These are phyloP conservation scores for Mus spicilegus DNA, from an alignment of 2,113 vertebrate species.

Conservation along the genomic window DNA sequence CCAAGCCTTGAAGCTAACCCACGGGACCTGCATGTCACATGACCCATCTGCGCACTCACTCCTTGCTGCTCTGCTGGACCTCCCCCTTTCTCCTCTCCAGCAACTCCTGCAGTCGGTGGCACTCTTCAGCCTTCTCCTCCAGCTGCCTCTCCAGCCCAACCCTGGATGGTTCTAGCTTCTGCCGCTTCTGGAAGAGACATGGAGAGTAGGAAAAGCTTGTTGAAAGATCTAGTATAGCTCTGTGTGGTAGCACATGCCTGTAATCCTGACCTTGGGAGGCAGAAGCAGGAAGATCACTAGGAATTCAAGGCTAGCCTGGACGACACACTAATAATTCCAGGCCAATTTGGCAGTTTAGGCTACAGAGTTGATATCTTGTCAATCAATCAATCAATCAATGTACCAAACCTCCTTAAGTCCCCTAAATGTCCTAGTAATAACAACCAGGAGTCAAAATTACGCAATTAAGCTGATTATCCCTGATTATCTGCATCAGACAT, in stretches of 20 bases:
- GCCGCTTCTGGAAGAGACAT: slow-evolving; percentile 80
- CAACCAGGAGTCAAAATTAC: background rate
- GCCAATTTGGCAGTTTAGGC: background rate
- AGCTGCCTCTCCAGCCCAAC: slow-evolving; percentile 88
- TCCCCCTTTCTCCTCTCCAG: slow-evolving; percentile 90
- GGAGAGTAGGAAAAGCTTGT: background rate
- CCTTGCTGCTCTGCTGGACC: slow-evolving; percentile 88
- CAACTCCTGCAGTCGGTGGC: slow-evolving; percentile 86
- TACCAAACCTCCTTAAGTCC: background rate
- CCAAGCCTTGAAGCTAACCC: background rate
- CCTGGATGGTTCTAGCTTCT: slow-evolving; percentile 77
- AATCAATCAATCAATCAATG: background rate
- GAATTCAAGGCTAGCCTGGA: background rate
- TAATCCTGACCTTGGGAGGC: background rate
- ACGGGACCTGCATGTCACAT: rapidly evolving
- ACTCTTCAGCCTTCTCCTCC: slow-evolving; percentile 90
- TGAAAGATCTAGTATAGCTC: background rate
- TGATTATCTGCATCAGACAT: background rate
- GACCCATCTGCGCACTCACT: slow-evolving; percentile 86
- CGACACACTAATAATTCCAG: background rate
- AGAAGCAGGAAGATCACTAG: background rate
- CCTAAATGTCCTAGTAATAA: background rate
- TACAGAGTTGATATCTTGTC: background rate
- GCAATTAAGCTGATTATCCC: background rate
- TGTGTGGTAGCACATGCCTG: background rate